Evolutionary conservation across 2,113 vertebrate species (phyloP).

Genomic region (Patagioenas fasciata): DNA sequence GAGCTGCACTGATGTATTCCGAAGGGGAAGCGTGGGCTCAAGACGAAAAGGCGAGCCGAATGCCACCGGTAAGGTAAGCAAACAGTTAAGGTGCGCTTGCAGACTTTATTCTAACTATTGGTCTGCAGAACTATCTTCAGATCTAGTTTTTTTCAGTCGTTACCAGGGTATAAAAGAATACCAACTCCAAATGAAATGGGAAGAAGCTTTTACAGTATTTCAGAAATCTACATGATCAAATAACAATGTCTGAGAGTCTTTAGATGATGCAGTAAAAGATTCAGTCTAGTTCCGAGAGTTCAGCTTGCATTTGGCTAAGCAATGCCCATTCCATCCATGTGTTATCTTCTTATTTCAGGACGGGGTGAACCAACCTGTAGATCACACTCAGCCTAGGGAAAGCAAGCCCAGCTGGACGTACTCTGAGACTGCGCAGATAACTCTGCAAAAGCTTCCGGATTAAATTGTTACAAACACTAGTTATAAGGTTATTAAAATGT

Average conservation of each 20-base stretch:
- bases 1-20: neutral
- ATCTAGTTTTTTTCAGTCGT: neutral
- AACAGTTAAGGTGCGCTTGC: neutral
- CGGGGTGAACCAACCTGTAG: neutral
- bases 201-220: neutral
- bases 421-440: neutral
- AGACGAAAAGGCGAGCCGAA: neutral
- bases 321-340: neutral
- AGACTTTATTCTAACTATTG: neutral
- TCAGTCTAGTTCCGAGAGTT: neutral
- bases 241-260: neutral
- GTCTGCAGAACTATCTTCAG: neutral
- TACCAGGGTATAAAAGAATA: neutral
- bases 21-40: neutral
- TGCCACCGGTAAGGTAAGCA: conserved; percentile 14
- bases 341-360: neutral
- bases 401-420: neutral
- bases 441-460: neutral
- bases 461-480: neutral
- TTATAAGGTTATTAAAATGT: neutral
- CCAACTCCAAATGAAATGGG: neutral
- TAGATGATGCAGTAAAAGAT: neutral
- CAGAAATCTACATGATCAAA: neutral
- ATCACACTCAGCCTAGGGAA: neutral
- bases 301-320: neutral